Conservation (phyloP, 2,113 vertebrate species). For the Piliocolobus tephrosceles region DNA sequence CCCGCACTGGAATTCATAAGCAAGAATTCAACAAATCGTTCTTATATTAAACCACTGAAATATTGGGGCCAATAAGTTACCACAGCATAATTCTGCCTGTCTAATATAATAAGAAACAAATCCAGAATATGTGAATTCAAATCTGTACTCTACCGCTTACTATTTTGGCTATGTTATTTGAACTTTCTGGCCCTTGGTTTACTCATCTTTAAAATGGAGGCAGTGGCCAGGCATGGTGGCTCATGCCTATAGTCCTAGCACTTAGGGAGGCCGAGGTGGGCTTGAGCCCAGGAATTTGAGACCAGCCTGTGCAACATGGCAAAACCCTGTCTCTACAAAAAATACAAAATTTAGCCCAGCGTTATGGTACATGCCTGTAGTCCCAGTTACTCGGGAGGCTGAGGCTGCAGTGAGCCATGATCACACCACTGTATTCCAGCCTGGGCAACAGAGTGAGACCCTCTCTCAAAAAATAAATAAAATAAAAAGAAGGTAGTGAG, state of each 20-base stretch:
- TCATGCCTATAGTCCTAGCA: too few relatives aligned
- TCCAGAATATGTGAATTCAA: neutral
- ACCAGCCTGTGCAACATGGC: too few relatives aligned
- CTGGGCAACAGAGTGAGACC: too few relatives aligned
- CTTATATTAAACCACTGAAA: neutral
- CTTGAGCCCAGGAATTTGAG: too few relatives aligned
- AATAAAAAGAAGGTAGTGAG: neutral
- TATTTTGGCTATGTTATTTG: neutral
- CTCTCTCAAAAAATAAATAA: too few relatives aligned
- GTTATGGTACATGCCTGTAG: too few relatives aligned
- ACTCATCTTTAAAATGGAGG: neutral
- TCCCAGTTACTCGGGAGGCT: too few relatives aligned
- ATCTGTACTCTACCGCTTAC: neutral
- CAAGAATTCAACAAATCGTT: neutral
- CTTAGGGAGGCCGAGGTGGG: too few relatives aligned
- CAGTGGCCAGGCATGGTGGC: neutral
- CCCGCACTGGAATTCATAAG: neutral
- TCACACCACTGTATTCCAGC: too few relatives aligned
- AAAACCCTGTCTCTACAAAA: too few relatives aligned
- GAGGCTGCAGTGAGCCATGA: too few relatives aligned
- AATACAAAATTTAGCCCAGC: too few relatives aligned
- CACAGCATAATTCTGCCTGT: neutral
- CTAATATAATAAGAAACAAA: conserved; percentile 4
- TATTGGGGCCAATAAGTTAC: neutral
- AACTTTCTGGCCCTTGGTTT: neutral